Evolutionary conservation across 1,140 invertebrate species (phyloP).

Genomic region (Drosophila kurseongensis): DNA sequence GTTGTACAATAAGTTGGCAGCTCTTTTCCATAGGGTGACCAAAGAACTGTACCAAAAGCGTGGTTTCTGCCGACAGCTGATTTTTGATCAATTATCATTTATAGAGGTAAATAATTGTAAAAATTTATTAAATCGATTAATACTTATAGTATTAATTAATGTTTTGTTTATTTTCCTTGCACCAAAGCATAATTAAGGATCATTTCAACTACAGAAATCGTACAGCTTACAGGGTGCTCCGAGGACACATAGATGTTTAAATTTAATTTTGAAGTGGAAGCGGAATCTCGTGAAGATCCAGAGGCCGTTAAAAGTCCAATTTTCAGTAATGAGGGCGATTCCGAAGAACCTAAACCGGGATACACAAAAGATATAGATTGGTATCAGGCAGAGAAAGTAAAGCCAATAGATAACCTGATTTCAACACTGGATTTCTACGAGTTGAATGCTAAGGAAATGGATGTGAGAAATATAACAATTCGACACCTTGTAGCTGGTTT

Average conservation of each 20-base stretch:
- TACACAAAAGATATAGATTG: conserved; percentile 51
- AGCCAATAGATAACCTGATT: conserved; percentile 35
- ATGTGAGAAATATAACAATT: conserved; percentile 36
- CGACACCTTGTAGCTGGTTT: conserved; percentile 68
- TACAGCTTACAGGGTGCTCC: conserved; percentile 3
- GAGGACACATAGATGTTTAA: conserved; percentile 76
- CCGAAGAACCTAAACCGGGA: background rate
- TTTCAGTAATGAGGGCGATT: conserved; percentile 14
- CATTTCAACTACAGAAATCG: background rate
- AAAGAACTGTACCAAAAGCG: conserved; percentile 5
- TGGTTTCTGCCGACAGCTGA: conserved; percentile 18
- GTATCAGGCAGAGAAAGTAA: conserved; percentile 65
- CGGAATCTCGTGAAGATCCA: conserved; percentile 53
- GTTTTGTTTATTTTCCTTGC: background rate
- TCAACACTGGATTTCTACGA: conserved; percentile 82
- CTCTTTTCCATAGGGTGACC: background rate
- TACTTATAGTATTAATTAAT: background rate
- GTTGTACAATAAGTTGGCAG: background rate
- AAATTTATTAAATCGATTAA: background rate
- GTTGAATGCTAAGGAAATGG: conserved; percentile 61
- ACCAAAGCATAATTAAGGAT: background rate
- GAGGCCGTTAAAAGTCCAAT: conserved; percentile 38
- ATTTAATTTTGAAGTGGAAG: conserved; percentile 86
- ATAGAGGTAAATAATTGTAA: background rate
- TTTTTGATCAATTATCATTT: background rate